phyloP scores from a whole-genome alignment of 2,888 invertebrate species.

The Rotaria macrura region DNA sequence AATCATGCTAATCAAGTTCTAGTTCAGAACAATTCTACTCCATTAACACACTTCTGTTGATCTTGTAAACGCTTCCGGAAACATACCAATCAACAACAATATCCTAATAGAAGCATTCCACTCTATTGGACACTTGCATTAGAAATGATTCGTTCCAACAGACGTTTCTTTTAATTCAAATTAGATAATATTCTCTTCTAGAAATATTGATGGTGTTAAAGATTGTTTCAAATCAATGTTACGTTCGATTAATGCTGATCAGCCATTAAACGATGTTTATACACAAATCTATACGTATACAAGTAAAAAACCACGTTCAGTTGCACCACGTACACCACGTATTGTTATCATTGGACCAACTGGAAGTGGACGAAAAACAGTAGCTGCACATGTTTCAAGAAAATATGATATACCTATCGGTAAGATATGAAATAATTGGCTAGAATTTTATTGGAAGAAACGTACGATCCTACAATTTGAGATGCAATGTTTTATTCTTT shows the following conservation, averaged over 20 bases:
- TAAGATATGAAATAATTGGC: conserved; percentile 30
- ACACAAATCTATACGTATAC: conserved; percentile 40
- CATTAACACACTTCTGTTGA: no score
- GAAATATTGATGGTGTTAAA: conserved; percentile 30
- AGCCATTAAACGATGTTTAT: conserved; percentile 49
- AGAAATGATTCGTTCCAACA: no score
- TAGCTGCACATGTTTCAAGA: conserved; percentile 46
- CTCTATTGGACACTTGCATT: no score
- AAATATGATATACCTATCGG: conserved; percentile 50
- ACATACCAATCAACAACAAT: no score
- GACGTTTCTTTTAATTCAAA: no score
- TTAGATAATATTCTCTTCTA: neutral
- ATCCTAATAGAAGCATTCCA: no score
- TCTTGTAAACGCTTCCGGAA: no score
- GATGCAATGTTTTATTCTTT: conserved; percentile 35
- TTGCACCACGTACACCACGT: conserved; percentile 48
- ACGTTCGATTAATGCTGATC: conserved; percentile 47
- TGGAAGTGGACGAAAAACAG: conserved; percentile 47
- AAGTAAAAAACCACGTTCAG: conserved; percentile 40
- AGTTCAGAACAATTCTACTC: no score
- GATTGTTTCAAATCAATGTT: conserved; percentile 27
- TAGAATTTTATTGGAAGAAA: no score
- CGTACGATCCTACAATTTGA: no score
- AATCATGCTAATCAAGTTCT: no score
- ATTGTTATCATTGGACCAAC: conserved; percentile 48